Evolutionary conservation across 2,113 vertebrate genomes (phyloP).

Genomic region (Harpagus bidentatus): DNA sequence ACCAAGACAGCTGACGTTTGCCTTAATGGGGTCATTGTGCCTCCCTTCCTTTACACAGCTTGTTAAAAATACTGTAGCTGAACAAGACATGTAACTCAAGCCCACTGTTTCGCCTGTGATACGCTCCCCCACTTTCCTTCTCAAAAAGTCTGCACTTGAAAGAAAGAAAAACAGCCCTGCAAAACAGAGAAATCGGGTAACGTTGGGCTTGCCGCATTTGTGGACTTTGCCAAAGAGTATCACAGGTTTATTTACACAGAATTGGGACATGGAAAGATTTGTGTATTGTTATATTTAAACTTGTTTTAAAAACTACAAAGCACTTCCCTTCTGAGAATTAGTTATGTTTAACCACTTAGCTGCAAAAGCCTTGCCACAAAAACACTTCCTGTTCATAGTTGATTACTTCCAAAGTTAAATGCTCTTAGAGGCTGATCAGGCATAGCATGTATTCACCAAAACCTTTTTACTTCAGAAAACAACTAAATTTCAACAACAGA

Average conservation of each 20-base stretch:
- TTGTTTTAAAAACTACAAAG: constrained; percentile 38
- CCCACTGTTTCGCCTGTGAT: neutral
- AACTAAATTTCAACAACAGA: neutral
- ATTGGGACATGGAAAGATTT: neutral
- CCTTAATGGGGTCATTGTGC: neutral
- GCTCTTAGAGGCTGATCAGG: neutral
- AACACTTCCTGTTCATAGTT: constrained; percentile 69
- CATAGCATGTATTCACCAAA: neutral
- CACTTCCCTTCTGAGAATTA: constrained; percentile 76
- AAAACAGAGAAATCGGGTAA: neutral
- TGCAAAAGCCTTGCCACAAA: constrained; percentile 62
- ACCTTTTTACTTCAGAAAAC: neutral
- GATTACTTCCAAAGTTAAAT: neutral
- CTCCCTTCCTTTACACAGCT: neutral
- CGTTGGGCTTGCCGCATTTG: accelerated
- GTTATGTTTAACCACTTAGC: constrained; percentile 54
- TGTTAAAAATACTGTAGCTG: neutral
- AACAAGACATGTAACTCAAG: neutral
- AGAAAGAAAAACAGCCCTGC: neutral
- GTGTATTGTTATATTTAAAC: neutral
- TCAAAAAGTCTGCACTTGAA: neutral
- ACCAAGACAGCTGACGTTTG: neutral
- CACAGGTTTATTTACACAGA: neutral
- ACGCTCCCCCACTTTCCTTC: accelerated
- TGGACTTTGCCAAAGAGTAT: neutral